These are phyloP conservation scores for Dasypus novemcinctus DNA, from an alignment of 2,113 vertebrate species.

Conservation along the genomic window DNA sequence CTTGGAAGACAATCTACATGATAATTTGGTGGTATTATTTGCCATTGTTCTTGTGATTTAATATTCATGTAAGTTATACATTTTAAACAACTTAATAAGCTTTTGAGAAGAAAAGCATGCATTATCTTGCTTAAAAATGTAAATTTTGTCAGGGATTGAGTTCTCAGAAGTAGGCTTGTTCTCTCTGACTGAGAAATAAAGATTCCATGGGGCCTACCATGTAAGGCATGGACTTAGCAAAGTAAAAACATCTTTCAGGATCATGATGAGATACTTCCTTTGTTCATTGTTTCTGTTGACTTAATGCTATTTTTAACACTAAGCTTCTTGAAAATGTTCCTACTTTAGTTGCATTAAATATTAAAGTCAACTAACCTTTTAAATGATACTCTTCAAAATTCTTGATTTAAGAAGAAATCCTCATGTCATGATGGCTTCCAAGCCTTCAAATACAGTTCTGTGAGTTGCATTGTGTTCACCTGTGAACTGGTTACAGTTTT, in stretches of 20 bases:
- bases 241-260: background rate
- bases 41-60: slow-evolving; percentile 45
- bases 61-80: slow-evolving; percentile 34
- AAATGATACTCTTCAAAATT: background rate
- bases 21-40: slow-evolving; percentile 57
- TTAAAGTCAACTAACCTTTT: background rate
- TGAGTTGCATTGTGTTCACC: background rate
- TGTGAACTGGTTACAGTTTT: background rate
- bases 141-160: slow-evolving; percentile 40
- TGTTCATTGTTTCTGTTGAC: slow-evolving; percentile 15
- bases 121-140: slow-evolving; percentile 51
- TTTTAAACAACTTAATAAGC: slow-evolving; percentile 37
- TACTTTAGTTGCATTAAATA: slow-evolving; percentile 26
- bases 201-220: background rate
- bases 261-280: background rate
- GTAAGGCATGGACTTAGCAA: background rate
- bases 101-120: slow-evolving; percentile 22
- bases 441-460: background rate
- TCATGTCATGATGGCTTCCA: background rate
- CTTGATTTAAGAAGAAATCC: background rate
- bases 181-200: slow-evolving; percentile 22
- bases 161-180: slow-evolving; percentile 35
- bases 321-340: background rate
- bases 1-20: slow-evolving; percentile 58
- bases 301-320: background rate